Evolutionary conservation across 1,140 invertebrate species (phyloP), one percentile per base, ranked within the genome.

Genomic region (Ips nitidus): DNA sequence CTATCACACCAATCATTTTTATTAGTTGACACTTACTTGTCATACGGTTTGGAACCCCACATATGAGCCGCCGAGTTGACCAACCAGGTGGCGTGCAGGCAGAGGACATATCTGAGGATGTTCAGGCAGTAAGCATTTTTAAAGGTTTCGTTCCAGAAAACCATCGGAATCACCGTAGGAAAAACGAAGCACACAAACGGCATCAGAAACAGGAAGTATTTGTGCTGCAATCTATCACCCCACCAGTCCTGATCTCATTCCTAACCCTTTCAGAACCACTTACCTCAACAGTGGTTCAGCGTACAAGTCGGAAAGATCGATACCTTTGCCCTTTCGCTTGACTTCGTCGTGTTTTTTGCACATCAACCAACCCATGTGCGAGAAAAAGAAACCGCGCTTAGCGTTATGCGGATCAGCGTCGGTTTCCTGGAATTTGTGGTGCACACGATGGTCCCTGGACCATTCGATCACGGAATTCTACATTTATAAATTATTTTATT

Each of bases 361-460:
- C 43, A 98, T 80, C 45, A 98, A 82, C 97, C 97, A 99, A 4
- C 97, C 97, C 61, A 98, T 86, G 77, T 98, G 97, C 0, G 96
- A 87, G 81, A 98, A 99, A 85, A 99, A 98, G 82, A 98, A 97
- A 2, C 97, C 97, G 4, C 96, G 85, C 3, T 87, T 94, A 2
- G 94, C 93, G 81, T 98, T 98, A 77, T 98, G 95, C 0, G 97
- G 96, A 83, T 99, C 97, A 2, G 95, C 97, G 80, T 98, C 88
- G 0, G 97, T 98, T 81, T 98, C 97, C 3, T 91, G 93, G 83
- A 91, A 98, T 80, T 98, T 98, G 83, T 98, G 97, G 80, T 99
- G 97, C 70, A 98, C 92, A 71, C 97, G 86, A 82, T 99, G 97
- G 80, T 98, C 96, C 64, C 96, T 85, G 0, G 90, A 86, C 97